Evolutionary conservation across 2,797 vertebrate species (phyloP).

Genomic region (Neosilurus mollespiculum): DNA sequence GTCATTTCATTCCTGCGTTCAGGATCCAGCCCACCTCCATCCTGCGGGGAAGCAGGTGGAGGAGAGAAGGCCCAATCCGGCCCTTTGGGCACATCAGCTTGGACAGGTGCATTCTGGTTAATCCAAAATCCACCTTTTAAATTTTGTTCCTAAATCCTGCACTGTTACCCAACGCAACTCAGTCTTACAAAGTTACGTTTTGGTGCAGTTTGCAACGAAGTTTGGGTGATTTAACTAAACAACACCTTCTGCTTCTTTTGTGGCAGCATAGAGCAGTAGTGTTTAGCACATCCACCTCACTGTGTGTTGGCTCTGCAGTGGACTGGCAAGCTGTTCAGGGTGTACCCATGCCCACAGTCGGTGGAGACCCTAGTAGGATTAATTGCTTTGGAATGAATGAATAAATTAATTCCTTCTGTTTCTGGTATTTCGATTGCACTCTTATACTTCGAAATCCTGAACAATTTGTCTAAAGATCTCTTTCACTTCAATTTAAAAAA

Average conservation of each 20-base stretch:
- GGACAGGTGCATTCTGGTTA: slow-evolving; percentile 81
- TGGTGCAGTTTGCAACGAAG: neutral
- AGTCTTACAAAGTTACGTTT: neutral
- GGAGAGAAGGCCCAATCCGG: slow-evolving; percentile 73
- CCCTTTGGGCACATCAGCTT: slow-evolving; percentile 73
- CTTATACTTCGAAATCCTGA: neutral
- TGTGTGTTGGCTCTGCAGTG: too few species aligned
- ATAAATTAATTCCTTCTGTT: too few species aligned
- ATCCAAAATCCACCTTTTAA: slow-evolving; percentile 4
- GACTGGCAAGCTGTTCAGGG: too few species aligned
- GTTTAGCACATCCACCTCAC: too few species aligned
- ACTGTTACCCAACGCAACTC: neutral
- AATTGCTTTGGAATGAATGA: too few species aligned
- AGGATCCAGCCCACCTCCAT: slow-evolving; percentile 78
- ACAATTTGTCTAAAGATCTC: neutral
- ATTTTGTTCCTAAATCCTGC: neutral
- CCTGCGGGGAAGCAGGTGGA: slow-evolving; percentile 74
- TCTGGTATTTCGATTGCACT: too few species aligned
- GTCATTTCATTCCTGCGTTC: slow-evolving; percentile 43
- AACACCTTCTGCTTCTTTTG: neutral
- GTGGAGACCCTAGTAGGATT: too few species aligned
- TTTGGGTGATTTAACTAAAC: neutral
- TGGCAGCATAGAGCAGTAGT: neutral
- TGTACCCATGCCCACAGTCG: too few species aligned
- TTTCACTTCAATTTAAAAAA: too few species aligned